Evolutionary conservation across 2,113 vertebrate species (phyloP).

Genomic region (Motacilla tschutschensis): DNA sequence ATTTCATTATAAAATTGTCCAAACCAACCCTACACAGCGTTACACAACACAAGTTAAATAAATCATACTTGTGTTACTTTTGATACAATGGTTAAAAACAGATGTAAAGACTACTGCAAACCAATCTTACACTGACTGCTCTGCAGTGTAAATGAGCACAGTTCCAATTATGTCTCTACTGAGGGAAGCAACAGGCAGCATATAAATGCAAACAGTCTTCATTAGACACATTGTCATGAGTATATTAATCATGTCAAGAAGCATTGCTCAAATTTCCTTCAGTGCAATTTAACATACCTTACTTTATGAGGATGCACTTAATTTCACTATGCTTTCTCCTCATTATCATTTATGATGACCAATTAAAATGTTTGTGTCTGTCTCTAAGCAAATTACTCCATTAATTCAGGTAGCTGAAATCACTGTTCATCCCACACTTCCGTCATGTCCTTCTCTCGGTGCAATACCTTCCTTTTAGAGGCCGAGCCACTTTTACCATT

Average conservation of each 20-base stretch:
- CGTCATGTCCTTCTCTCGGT: not conserved
- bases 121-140: not conserved
- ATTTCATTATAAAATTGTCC: not conserved
- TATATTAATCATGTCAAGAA: conserved; percentile 48
- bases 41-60: not conserved
- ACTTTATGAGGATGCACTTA: conserved; percentile 54
- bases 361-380: conserved; percentile 45
- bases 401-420: not conserved
- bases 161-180: conserved; percentile 8
- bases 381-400: conserved; percentile 32
- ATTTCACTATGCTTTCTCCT: conserved; percentile 49
- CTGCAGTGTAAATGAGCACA: not conserved
- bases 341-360: conserved; percentile 59
- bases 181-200: conserved; percentile 37
- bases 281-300: conserved; percentile 36
- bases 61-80: not conserved
- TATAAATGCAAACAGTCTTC: conserved; percentile 44
- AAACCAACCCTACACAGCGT: not conserved
- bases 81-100: not conserved
- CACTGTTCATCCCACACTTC: not conserved
- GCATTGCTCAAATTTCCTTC: conserved; percentile 32
- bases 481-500: not conserved
- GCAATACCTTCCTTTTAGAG: not conserved
- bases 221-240: conserved; percentile 43
- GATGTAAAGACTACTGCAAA: not conserved